A percentile compares a stretch with the other conserved stretches of the same genome.
Evolutionary conservation across 2,113 vertebrate genomes (phyloP).

Genomic region (Motacilla tschutschensis): DNA sequence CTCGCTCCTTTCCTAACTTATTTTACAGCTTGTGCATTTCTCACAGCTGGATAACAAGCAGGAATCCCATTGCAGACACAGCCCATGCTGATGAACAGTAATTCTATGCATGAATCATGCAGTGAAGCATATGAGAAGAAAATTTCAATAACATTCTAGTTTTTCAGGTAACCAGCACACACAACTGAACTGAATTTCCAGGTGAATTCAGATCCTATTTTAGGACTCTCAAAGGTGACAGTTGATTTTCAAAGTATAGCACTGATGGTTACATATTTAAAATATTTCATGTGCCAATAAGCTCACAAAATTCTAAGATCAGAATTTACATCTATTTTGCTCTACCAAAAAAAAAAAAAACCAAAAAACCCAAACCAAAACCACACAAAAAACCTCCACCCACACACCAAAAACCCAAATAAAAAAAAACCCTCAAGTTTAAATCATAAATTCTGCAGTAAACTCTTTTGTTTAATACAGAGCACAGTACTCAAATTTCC

Average conservation of each 20-base stretch:
- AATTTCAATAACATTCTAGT: slow-evolving; percentile 28
- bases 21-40: slow-evolving; percentile 58
- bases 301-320: not conserved
- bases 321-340: not conserved
- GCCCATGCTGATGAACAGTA: slow-evolving; percentile 60
- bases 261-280: not conserved
- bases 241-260: not conserved
- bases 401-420: too few species aligned
- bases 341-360: not conserved
- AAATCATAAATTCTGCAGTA: not conserved
- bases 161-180: slow-evolving; percentile 5
- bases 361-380: not conserved
- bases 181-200: slow-evolving; percentile 1
- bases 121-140: slow-evolving; percentile 29
- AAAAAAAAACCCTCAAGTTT: not conserved
- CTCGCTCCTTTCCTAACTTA: slow-evolving; percentile 44
- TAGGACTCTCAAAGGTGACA: not conserved
- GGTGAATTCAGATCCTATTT: not conserved
- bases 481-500: not conserved
- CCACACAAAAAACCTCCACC: not conserved
- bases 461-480: not conserved
- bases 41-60: slow-evolving; percentile 55
- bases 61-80: slow-evolving; percentile 43
- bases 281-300: not conserved
- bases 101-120: slow-evolving; percentile 48